Evolutionary conservation across 1,140 invertebrate species (phyloP).

Genomic region (Rhagoletis pomonella): DNA sequence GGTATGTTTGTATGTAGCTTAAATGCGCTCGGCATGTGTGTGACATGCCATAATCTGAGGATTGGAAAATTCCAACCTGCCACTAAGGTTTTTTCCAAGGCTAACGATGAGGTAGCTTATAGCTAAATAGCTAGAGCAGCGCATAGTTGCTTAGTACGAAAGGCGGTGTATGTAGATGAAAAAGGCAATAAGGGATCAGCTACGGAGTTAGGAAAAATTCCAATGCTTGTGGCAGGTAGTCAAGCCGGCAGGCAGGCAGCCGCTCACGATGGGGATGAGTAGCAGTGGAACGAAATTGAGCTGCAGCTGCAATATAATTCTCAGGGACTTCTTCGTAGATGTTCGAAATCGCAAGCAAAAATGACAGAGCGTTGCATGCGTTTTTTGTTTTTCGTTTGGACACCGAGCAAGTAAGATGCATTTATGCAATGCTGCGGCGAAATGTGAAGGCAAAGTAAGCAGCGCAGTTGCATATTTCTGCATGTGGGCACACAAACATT

Average conservation of each 20-base stretch:
- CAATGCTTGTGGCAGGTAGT: neutral
- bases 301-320: neutral
- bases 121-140: neutral
- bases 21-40: constrained; percentile 26
- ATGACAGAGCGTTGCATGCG: neutral
- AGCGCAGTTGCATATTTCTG: too few species aligned
- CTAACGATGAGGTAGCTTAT: neutral
- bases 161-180: neutral
- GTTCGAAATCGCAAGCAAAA: neutral
- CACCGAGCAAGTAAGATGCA: too few species aligned
- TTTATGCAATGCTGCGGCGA: too few species aligned
- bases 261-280: neutral
- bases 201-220: neutral
- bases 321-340: neutral
- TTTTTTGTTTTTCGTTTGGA: neutral
- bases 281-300: neutral
- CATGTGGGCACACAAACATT: too few species aligned
- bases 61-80: constrained; percentile 32
- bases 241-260: neutral
- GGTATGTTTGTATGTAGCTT: neutral
- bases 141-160: neutral
- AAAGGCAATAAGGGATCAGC: neutral
- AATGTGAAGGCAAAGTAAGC: too few species aligned
- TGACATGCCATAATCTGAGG: constrained; percentile 39
- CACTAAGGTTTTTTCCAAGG: neutral